A percentile compares a stretch with the other conserved stretches of the same genome.
phyloP scores from a whole-genome alignment of 2,888 invertebrate species.

The Keiferia lycopersicella region DNA sequence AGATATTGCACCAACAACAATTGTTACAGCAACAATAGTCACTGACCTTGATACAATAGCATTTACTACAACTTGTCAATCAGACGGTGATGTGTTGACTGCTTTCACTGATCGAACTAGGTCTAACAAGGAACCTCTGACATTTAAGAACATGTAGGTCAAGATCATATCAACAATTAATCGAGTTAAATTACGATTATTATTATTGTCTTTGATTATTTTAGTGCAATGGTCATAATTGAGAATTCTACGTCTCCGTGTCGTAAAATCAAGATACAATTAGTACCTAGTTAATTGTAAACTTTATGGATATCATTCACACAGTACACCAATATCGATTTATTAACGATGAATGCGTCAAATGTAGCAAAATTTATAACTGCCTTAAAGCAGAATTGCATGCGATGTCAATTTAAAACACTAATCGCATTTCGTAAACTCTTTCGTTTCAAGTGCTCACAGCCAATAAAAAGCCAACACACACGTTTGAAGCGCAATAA shows the following conservation, averaged over 20 bases:
- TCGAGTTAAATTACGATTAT: background rate
- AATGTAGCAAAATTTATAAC: too few relatives aligned
- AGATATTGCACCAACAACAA: slow-evolving; percentile 39
- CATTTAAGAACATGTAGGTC: slow-evolving; percentile 67
- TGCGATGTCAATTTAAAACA: slow-evolving; percentile 12
- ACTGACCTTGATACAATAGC: slow-evolving; percentile 65
- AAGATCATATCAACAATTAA: slow-evolving; percentile 49
- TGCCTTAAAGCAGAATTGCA: background rate
- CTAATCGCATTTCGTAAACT: slow-evolving; percentile 5
- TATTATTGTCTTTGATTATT: background rate
- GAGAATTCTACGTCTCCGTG: too few relatives aligned
- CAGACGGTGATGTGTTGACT: slow-evolving; percentile 50
- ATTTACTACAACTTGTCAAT: slow-evolving; percentile 67
- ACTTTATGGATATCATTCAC: too few relatives aligned
- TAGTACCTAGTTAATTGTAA: too few relatives aligned
- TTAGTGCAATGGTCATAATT: background rate
- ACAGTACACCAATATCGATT: too few relatives aligned
- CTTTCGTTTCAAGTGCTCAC: slow-evolving; percentile 7
- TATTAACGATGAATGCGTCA: too few relatives aligned
- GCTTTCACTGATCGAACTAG: slow-evolving; percentile 55
- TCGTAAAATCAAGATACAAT: too few relatives aligned
- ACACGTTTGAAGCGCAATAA: slow-evolving; percentile 29
- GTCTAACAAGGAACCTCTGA: slow-evolving; percentile 50
- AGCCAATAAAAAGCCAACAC: slow-evolving; percentile 16
- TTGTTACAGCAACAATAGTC: slow-evolving; percentile 45